These are phyloP conservation scores for Ariopsis seemanni DNA, from an alignment of 2,113 vertebrate species.

Conservation along the genomic window DNA sequence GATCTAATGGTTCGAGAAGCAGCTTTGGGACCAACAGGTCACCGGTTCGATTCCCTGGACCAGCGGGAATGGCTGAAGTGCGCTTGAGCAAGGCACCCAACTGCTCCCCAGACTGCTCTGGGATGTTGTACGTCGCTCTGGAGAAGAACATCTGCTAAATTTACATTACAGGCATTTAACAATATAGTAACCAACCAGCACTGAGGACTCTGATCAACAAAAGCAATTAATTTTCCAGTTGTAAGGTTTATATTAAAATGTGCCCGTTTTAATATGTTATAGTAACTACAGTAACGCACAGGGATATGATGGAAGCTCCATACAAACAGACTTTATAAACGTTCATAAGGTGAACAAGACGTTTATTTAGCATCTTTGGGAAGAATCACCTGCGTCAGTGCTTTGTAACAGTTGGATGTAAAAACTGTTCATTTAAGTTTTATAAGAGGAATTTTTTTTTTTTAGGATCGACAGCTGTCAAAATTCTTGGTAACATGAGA, in stretches of 20 bases:
- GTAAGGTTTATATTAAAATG: background rate
- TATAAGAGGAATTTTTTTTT: background rate
- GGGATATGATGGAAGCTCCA: background rate
- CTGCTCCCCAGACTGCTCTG: too few relatives aligned
- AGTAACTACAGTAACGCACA: background rate
- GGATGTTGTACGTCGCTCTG: too few relatives aligned
- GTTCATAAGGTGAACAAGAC: background rate
- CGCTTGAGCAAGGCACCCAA: too few relatives aligned
- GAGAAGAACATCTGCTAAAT: too few relatives aligned
- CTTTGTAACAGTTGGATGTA: background rate
- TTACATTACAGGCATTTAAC: too few relatives aligned
- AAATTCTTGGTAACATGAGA: background rate
- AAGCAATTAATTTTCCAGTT: background rate
- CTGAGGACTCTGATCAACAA: background rate
- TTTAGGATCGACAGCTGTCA: background rate
- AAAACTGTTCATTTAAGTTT: background rate
- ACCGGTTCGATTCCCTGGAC: too few relatives aligned
- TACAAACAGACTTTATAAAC: background rate
- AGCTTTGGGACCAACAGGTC: too few relatives aligned
- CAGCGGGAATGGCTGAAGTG: too few relatives aligned
- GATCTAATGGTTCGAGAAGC: too few relatives aligned
- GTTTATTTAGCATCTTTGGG: background rate
- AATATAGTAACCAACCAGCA: background rate
- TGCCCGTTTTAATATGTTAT: background rate
- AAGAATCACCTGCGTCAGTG: background rate